These are phyloP conservation scores for Carposina sasakii DNA, from an alignment of 1,140 invertebrate species.

Conservation along the genomic window DNA sequence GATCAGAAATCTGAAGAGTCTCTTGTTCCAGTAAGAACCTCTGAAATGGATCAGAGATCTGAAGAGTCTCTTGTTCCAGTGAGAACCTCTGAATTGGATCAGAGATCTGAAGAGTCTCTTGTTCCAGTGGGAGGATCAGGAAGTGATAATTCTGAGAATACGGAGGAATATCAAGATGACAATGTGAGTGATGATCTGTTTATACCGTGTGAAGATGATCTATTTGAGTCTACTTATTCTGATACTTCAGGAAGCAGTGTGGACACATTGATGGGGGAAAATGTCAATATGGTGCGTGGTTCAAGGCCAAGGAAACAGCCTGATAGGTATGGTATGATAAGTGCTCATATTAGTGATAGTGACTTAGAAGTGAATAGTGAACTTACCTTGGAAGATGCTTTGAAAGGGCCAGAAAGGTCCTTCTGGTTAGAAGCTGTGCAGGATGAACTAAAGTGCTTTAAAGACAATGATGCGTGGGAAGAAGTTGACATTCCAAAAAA, in stretches of 20 bases:
- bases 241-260: no score
- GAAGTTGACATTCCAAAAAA: conserved; percentile 11
- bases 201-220: no score
- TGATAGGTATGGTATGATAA: conserved; percentile 5
- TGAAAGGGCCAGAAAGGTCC: conserved; percentile 20
- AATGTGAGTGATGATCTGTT: no score
- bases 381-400: conserved; percentile 13
- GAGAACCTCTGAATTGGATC: conserved; percentile 18
- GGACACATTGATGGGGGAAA: background rate
- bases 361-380: background rate
- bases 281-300: background rate
- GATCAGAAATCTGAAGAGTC: conserved; percentile 20
- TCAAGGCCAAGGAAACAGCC: conserved; percentile 10
- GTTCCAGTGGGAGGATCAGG: background rate
- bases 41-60: no score
- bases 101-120: conserved; percentile 14
- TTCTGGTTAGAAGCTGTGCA: conserved; percentile 18
- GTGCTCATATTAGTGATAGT: conserved; percentile 5
- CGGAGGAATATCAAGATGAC: conserved; percentile 6
- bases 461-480: conserved; percentile 27
- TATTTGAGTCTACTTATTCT: no score
- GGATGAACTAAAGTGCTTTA: conserved; percentile 26
- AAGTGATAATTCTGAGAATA: no score
- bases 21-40: conserved; percentile 17
- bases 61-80: conserved; percentile 13